A percentile compares a stretch with the other conserved stretches of the same genome.
Evolutionary conservation across 2,113 vertebrate genomes (phyloP).

Genomic region (Pelmatolapia mariae): DNA sequence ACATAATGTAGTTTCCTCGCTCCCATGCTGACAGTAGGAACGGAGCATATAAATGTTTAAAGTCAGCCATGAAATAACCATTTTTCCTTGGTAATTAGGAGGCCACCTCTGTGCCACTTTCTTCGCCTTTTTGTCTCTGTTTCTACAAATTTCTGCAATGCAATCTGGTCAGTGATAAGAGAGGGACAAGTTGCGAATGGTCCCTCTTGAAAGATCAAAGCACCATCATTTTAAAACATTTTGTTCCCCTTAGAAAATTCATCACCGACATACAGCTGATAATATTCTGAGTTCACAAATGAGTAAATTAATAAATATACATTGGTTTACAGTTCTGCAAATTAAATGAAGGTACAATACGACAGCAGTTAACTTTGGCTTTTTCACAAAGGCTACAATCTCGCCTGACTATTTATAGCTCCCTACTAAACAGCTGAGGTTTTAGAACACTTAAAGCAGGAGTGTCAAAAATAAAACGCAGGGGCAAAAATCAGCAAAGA

Average conservation of each 20-base stretch:
- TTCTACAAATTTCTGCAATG: not conserved
- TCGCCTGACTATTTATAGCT: not conserved
- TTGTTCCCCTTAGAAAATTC: slow-evolving; percentile 12
- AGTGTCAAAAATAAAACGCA: not conserved
- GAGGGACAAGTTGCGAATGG: not conserved
- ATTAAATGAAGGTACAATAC: not conserved
- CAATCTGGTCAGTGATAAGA: slow-evolving; percentile 4
- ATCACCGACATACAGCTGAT: not conserved
- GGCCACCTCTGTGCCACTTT: slow-evolving; percentile 5
- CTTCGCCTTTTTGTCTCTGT: not conserved
- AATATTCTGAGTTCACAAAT: not conserved
- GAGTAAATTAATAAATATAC: not conserved
- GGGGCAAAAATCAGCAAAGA: not conserved
- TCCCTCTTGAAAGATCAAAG: slow-evolving; percentile 20
- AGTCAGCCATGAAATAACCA: slow-evolving; percentile 44
- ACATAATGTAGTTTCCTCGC: slow-evolving; percentile 32
- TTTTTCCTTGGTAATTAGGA: slow-evolving; percentile 47
- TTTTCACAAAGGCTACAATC: not conserved
- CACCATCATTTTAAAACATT: not conserved
- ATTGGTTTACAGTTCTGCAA: not conserved
- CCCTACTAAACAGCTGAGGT: not conserved
- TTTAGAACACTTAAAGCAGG: not conserved
- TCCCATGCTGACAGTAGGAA: slow-evolving; percentile 28
- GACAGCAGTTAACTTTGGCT: not conserved
- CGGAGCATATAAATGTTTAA: slow-evolving; percentile 48